These are phyloP conservation scores for Himalopsyche japonica DNA, from an alignment of 2,888 invertebrate species.

Conservation along the genomic window DNA sequence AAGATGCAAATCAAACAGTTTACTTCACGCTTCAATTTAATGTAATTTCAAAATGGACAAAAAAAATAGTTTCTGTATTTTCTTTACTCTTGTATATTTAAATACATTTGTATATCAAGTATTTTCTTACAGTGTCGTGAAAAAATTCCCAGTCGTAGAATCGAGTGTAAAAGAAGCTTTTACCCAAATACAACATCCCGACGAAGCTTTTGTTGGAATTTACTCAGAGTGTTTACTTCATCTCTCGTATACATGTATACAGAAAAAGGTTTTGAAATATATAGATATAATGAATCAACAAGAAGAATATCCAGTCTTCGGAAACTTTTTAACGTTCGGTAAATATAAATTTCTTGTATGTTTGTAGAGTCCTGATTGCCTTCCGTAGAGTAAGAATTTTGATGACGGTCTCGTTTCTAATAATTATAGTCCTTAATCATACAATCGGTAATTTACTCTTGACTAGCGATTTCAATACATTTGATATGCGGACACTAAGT, in stretches of 20 bases:
- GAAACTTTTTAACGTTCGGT: conserved; percentile 61
- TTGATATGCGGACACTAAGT: no score
- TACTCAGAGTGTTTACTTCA: conserved; percentile 61
- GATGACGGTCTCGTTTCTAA: no score
- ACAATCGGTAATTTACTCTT: no score
- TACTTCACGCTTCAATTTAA: not conserved
- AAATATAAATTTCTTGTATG: conserved; percentile 42
- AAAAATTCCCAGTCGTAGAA: conserved; percentile 3
- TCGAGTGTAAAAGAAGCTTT: not conserved
- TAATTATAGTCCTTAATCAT: no score
- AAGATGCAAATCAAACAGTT: not conserved
- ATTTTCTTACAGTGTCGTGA: conserved; percentile 11
- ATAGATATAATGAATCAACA: conserved; percentile 59
- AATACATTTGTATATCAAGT: not conserved
- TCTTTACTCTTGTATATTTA: not conserved
- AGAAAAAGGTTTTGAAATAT: conserved; percentile 61
- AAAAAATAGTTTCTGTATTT: not conserved
- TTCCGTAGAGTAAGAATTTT: no score
- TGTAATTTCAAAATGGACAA: not conserved
- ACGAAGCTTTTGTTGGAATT: conserved; percentile 57
- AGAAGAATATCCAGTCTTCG: conserved; percentile 60
- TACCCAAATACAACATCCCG: conserved; percentile 19
- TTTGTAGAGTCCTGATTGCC: no score
- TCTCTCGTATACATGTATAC: conserved; percentile 62
- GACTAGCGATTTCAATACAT: no score